phyloP scores from a whole-genome alignment of 2,113 vertebrate species.

The Sapajus apella region DNA sequence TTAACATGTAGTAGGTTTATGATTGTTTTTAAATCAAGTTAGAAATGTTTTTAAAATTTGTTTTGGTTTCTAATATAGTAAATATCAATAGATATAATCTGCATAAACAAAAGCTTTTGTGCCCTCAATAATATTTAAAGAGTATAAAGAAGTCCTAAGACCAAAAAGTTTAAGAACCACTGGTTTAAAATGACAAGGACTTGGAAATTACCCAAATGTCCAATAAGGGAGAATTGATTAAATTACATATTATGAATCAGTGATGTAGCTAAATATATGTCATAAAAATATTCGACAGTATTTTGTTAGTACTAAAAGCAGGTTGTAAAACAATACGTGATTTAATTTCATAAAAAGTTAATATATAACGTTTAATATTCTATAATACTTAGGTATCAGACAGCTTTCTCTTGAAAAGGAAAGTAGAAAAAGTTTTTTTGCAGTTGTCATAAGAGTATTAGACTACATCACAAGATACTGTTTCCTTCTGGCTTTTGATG shows the following conservation, averaged over 20 bases:
- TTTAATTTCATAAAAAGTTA: too few relatives aligned
- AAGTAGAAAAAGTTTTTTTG: not conserved
- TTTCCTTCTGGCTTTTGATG: not conserved
- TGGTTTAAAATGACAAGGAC: not conserved
- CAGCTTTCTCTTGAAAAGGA: constrained; percentile 15
- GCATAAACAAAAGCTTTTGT: not conserved
- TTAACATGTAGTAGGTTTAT: not conserved
- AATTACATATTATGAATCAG: constrained; percentile 4
- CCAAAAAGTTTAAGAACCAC: not conserved
- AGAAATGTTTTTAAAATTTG: not conserved
- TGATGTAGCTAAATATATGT: not conserved
- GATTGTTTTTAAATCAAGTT: constrained; percentile 22
- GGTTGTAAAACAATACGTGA: too few relatives aligned
- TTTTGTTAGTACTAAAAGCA: constrained; percentile 40
- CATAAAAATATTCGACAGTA: constrained; percentile 8
- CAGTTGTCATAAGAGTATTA: not conserved
- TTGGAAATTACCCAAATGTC: not conserved
- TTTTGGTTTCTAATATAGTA: constrained; percentile 20
- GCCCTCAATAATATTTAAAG: not conserved
- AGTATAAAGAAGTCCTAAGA: not conserved
- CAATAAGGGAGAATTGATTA: not conserved
- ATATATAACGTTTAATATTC: not conserved
- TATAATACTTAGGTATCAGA: not conserved
- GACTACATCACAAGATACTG: not conserved
- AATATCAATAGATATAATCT: not conserved